phyloP scores from a whole-genome alignment of 1,140 invertebrate genomes.

The Scaptodrosophila lebanonensis region DNA sequence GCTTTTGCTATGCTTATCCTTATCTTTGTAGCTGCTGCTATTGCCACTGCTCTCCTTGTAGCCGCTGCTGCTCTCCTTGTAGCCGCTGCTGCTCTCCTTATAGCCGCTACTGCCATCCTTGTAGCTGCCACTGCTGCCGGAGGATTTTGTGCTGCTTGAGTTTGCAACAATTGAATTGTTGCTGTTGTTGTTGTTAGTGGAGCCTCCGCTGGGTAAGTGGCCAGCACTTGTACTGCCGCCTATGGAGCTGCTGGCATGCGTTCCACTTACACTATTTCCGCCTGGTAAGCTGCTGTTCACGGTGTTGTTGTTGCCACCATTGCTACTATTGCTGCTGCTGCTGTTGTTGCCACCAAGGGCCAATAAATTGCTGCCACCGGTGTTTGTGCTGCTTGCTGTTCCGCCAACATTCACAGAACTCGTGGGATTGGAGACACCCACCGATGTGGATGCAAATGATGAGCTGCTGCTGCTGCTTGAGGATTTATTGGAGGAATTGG shows the following conservation, averaged over 20 bases:
- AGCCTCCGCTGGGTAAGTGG: not conserved
- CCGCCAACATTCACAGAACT: conserved; percentile 24
- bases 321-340: conserved; percentile 11
- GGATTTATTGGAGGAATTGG: conserved; percentile 52
- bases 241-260: conserved; percentile 3
- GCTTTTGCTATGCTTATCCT: conserved; percentile 72
- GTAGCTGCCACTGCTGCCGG: conserved; percentile 39
- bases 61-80: conserved; percentile 39
- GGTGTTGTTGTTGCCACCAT: conserved; percentile 20
- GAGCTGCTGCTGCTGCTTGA: conserved; percentile 43
- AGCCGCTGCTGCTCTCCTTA: conserved; percentile 44
- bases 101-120: conserved; percentile 46
- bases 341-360: conserved; percentile 14
- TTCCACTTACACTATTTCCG: not conserved
- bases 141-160: conserved; percentile 27
- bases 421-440: conserved; percentile 25
- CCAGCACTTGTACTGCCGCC: conserved; percentile 27
- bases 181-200: not conserved
- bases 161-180: conserved; percentile 2
- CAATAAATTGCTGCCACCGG: conserved; percentile 25
- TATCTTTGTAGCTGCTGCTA: too few relatives aligned
- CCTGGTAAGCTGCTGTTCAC: conserved; percentile 19
- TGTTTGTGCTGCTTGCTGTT: conserved; percentile 12
- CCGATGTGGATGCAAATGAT: conserved; percentile 14
- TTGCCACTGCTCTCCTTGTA: conserved; percentile 29